phyloP scores from a whole-genome alignment of 2,113 vertebrate genomes.

The Scatophagus argus region DNA sequence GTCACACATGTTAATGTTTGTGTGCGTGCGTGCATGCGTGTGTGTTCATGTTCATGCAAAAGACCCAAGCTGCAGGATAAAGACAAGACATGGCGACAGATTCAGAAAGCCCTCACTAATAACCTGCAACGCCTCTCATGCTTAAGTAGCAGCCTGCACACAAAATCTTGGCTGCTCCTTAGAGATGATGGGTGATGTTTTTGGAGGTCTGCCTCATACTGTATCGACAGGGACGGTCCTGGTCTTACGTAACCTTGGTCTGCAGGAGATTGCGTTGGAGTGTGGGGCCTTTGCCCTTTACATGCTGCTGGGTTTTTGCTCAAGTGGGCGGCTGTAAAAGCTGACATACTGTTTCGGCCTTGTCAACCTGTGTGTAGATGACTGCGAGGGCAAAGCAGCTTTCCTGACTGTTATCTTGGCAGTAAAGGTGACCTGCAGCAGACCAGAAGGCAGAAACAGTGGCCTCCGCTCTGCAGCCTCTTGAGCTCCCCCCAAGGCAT shows the following conservation, averaged over 20 bases:
- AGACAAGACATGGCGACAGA: constrained; percentile 54
- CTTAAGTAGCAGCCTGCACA: constrained; percentile 41
- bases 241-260: constrained; percentile 58
- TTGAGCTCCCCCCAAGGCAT: not conserved
- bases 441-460: constrained; percentile 40
- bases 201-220: constrained; percentile 48
- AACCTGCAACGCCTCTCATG: constrained; percentile 43
- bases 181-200: constrained; percentile 28
- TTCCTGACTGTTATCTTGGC: constrained; percentile 44
- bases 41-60: constrained; percentile 33
- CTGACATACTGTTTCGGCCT: constrained; percentile 59
- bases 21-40: constrained; percentile 39
- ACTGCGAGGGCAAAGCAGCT: constrained; percentile 1
- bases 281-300: constrained; percentile 47
- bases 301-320: constrained; percentile 53
- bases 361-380: constrained; percentile 38
- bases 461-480: constrained; percentile 16
- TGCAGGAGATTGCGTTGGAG: constrained; percentile 49
- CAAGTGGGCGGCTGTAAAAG: constrained; percentile 38
- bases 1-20: constrained; percentile 72
- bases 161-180: constrained; percentile 32
- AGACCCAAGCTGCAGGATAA: constrained; percentile 63
- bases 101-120: constrained; percentile 56
- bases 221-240: constrained; percentile 25
- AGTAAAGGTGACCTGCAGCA: constrained; percentile 56